A percentile compares a stretch with the other conserved stretches of the same genome.
These are phyloP conservation scores for Motacilla alba DNA, from an alignment of 2,113 vertebrate species.

Conservation along the genomic window DNA sequence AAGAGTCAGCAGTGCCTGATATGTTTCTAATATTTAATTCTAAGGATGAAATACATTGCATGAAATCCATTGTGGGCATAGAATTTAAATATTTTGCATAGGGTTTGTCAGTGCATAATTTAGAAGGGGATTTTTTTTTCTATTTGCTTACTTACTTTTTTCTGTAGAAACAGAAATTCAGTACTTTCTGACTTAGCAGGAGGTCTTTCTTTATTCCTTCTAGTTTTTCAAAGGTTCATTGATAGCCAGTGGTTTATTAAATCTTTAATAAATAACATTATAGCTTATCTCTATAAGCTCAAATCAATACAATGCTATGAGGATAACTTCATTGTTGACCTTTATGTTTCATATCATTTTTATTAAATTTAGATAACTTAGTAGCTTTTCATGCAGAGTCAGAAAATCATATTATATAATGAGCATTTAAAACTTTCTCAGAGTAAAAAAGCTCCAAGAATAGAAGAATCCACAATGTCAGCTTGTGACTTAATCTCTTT, in stretches of 20 bases:
- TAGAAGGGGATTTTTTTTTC: background rate
- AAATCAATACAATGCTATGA: slow-evolving; percentile 33
- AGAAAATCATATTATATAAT: background rate
- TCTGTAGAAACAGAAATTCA: background rate
- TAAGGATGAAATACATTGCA: background rate
- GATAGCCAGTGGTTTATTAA: slow-evolving; percentile 19
- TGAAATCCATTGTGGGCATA: background rate
- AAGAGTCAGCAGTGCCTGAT: background rate
- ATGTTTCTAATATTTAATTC: background rate
- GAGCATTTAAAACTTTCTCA: background rate
- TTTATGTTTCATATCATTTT: slow-evolving; percentile 36
- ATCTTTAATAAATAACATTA: slow-evolving; percentile 50
- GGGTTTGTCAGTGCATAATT: background rate
- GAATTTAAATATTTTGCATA: background rate
- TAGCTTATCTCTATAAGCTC: slow-evolving; percentile 2
- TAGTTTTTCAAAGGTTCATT: background rate
- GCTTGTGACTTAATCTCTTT: background rate
- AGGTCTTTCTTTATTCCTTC: background rate
- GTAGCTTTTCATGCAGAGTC: slow-evolving; percentile 1
- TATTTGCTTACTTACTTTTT: background rate
- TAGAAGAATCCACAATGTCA: background rate
- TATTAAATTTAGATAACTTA: slow-evolving; percentile 41
- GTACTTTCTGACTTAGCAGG: background rate
- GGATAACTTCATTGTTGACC: background rate
- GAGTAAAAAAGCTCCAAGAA: background rate